These are phyloP conservation scores for Peribatodes rhomboidaria DNA, from an alignment of 2,888 invertebrate species.

Conservation along the genomic window DNA sequence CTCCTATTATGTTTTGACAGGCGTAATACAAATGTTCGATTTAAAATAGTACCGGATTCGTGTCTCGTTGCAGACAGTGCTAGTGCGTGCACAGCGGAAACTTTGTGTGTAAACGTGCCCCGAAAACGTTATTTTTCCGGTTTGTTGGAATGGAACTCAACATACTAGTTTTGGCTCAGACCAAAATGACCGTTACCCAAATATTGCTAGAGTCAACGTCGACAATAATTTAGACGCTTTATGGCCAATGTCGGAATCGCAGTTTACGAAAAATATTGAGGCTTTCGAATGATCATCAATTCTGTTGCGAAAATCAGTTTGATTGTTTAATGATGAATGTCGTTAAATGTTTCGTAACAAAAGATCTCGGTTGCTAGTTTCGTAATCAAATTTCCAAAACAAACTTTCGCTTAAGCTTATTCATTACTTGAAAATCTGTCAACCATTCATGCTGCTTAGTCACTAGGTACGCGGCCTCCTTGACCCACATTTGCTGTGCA, in stretches of 20 bases:
- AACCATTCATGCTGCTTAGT: conserved; percentile 69
- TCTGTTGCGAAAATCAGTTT: conserved; percentile 32
- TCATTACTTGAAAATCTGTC: conserved; percentile 57
- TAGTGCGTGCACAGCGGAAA: conserved; percentile 58
- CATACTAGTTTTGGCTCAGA: conserved; percentile 69
- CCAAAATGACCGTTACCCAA: conserved; percentile 69
- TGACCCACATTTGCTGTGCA: conserved; percentile 73
- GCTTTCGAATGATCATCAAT: conserved; percentile 22
- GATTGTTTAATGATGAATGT: conserved; percentile 34
- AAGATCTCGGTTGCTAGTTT: conserved; percentile 32
- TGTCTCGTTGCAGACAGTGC: conserved; percentile 69
- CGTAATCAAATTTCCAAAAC: conserved; percentile 41
- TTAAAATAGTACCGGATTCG: conserved; percentile 54
- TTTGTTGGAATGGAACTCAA: conserved; percentile 57
- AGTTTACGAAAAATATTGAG: conserved; percentile 32
- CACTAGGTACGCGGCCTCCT: conserved; percentile 73
- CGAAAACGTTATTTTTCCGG: conserved; percentile 83
- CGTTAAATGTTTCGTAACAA: conserved; percentile 38
- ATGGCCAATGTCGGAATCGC: conserved; percentile 27
- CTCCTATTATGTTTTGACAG: conserved; percentile 12
- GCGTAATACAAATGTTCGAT: conserved; percentile 12
- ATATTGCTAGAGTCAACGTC: conserved; percentile 53
- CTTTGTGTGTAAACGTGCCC: conserved; percentile 66
- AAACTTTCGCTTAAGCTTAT: conserved; percentile 48
- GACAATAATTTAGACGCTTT: conserved; percentile 29